Evolutionary conservation across 1,140 invertebrate genomes (phyloP), one percentile per base, ranked within the genome.

Genomic region (Berghia stephanieae): DNA sequence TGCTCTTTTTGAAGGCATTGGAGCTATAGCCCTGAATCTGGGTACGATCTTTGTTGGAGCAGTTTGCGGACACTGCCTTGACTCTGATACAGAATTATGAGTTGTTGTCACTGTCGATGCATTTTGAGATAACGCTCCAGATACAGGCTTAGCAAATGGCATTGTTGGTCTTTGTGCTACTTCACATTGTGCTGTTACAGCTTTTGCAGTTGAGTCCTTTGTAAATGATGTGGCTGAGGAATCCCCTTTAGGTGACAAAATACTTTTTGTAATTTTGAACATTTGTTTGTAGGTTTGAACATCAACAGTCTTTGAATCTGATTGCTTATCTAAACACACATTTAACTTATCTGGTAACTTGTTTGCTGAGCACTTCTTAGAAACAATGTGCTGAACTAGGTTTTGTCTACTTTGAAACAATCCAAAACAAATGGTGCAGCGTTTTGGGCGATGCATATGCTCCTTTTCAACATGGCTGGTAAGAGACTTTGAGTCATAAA

Each of bases 381-480:
- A 31, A 18, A 75, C n/a, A 43, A 75, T 75, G 21, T 75, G 72
- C 10, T 75, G 52, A 10, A 75, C 72, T 10, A 75, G 40, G 27
- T 75, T 75, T 63, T 68, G n/a, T 46, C 66, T 67, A 42, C 34
- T 76, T 2, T 21, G 36, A 36, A 68, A 67, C 36, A 68, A 76
- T 49, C 52, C 44, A 40, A 18, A 68, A 76, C 74, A 68, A 21
- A 46, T 38, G 31, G 74, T 70, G 34, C 68, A 66, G 21, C 57
- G 8, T 34, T 57, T 49, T 13, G 55, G 2, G 42, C 52, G 46
- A 36, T 60, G 34, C 16, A 44, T 4, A 18, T 73, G 57, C 8
- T 52, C 42, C n/a, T 6, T 13, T 38, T 73, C 60, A n/a, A 18
- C 2, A 72, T 74, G 69, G 31, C 52, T 44, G 49, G 40, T 60